phyloP scores from a whole-genome alignment of 2,113 vertebrate genomes.

The Elephantulus edwardii region DNA sequence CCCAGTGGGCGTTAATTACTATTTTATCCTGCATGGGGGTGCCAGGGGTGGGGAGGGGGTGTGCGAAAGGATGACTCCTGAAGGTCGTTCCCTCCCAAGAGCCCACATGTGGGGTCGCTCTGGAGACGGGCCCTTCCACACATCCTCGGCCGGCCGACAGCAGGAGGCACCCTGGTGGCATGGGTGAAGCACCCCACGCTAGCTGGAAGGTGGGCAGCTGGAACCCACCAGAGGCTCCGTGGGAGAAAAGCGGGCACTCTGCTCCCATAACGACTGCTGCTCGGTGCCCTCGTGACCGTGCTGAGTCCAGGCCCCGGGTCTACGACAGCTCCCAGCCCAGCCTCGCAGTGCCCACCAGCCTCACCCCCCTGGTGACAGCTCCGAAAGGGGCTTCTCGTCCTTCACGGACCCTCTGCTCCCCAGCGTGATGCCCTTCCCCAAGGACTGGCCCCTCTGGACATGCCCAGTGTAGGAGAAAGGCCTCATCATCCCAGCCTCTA shows the following conservation, averaged over 20 bases:
- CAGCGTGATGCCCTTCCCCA: too few species aligned
- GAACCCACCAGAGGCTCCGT: background rate
- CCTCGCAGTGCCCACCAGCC: too few species aligned
- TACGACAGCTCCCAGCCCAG: too few species aligned
- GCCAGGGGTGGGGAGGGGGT: constrained; percentile 47
- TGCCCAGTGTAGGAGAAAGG: too few species aligned
- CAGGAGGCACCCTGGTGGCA: background rate
- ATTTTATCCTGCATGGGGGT: constrained; percentile 79
- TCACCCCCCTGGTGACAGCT: too few species aligned
- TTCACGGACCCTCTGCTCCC: too few species aligned
- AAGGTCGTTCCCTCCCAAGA: constrained; percentile 77
- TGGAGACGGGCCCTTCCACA: background rate
- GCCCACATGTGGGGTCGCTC: background rate
- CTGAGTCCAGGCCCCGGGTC: too few species aligned
- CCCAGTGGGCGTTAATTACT: constrained; percentile 87
- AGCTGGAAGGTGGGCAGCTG: background rate
- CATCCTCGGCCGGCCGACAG: constrained; percentile 9
- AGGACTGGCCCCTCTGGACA: too few species aligned
- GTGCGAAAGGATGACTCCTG: constrained; percentile 68
- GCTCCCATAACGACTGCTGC: background rate
- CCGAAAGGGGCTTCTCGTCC: too few species aligned
- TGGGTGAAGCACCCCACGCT: background rate
- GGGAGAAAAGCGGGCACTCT: background rate
- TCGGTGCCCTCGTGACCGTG: too few species aligned
- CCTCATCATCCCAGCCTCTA: too few species aligned